These are phyloP conservation scores for Drosophila tsacasi DNA, from an alignment of 1,140 invertebrate species.

Conservation along the genomic window DNA sequence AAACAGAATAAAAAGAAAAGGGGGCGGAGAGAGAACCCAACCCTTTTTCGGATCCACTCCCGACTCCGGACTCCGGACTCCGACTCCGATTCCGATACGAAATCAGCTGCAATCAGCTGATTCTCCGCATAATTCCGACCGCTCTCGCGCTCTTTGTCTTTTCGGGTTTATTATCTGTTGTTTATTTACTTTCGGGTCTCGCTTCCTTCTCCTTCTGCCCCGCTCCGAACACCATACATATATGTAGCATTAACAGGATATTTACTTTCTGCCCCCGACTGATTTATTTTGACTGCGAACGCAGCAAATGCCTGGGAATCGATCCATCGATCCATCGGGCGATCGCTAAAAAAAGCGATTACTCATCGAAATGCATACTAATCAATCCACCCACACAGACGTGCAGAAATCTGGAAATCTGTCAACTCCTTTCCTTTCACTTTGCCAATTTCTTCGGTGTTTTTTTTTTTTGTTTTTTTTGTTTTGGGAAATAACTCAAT, in stretches of 20 bases:
- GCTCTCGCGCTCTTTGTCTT: constrained; percentile 35
- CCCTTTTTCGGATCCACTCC: constrained; percentile 25
- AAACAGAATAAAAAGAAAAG: neutral
- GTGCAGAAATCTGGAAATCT: constrained; percentile 12
- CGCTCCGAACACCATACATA: constrained; percentile 23
- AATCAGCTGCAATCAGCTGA: constrained; percentile 82
- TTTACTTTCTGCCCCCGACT: constrained; percentile 70
- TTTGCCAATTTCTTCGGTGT: constrained; percentile 50
- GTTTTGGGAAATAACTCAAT: constrained; percentile 31
- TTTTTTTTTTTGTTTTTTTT: neutral
- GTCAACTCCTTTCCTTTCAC: constrained; percentile 63
- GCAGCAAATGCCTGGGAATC: constrained; percentile 58
- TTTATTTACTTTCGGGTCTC: constrained; percentile 72
- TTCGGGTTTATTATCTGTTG: constrained; percentile 46
- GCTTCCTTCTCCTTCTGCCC: constrained; percentile 17
- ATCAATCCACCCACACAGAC: constrained; percentile 48
- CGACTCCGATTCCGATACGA: constrained; percentile 28
- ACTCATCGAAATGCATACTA: constrained; percentile 71
- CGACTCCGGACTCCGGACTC: constrained; percentile 8
- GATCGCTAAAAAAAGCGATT: constrained; percentile 45
- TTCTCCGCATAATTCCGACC: constrained; percentile 37
- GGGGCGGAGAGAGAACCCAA: constrained; percentile 14
- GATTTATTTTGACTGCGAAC: constrained; percentile 77
- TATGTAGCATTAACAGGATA: constrained; percentile 69
- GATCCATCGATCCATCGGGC: constrained; percentile 47